Evolutionary conservation across 2,888 invertebrate species (phyloP), one percentile per base, ranked within the genome.

Genomic region (Invenusta paracnida): DNA sequence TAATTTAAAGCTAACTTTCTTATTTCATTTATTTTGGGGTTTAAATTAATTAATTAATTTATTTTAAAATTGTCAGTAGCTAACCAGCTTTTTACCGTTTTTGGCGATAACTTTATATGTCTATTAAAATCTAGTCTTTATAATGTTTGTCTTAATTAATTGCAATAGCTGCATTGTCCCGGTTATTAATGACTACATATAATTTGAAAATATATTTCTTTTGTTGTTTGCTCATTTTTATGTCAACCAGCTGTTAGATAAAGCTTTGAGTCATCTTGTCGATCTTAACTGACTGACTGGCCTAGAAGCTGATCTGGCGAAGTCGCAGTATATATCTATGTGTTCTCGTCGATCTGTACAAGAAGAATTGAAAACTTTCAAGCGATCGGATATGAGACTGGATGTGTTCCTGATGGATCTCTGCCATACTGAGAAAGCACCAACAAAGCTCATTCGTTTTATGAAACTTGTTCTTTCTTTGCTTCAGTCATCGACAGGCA

Each of bases 361-460:
- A 27, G 79, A 23, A 28, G 27, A 28, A 27, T 79, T 23, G 27
- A 28, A 79, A 79, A 27, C 79, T 27, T 79, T 79, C 29, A 28
- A 79, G 5, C 23, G 25, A 28, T 27, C 11, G 27, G 11, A 23
- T 27, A 28, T 27, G 27, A 79, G 79, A 79, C 79, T 79, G 23
- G 79, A 79, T 79, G 23, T 79, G 5, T 79, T 79, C 79, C 29
- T 79, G 23, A 48, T 48, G 17, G 17, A 48, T 48, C 48, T 48
- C 48, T 48, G 48, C 48, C 79, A 79, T 27, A 79, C 79, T 27
- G 79, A 79, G 27, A 79, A 79, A 79, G 5, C 23, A 79, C 48
- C 48, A 48, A 5, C 48, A 48, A 25, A 79, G 27, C 79, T 79
- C 27, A 23, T 27, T 23, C 13, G n/a, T 27, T 79, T 79, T 27